Conservation (phyloP, 1,140 invertebrate species). For the Trichogramma pretiosum region DNA sequence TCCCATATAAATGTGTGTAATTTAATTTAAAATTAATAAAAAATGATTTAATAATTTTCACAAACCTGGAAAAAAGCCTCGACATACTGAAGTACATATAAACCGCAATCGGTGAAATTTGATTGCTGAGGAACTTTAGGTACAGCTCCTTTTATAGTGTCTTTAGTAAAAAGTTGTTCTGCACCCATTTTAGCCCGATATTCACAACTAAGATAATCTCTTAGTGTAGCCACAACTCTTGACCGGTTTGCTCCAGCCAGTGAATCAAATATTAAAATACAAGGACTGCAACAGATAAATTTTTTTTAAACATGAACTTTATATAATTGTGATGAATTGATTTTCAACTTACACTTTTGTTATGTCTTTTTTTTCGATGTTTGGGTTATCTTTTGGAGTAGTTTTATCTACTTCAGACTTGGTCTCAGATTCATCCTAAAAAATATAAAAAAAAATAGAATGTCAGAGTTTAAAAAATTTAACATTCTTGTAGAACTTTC, state of each 20-base stretch:
- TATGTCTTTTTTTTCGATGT: slow-evolving; percentile 17
- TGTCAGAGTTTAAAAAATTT: slow-evolving; percentile 4
- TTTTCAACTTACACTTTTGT: slow-evolving; percentile 31
- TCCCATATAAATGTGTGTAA: not conserved
- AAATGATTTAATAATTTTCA: slow-evolving; percentile 1
- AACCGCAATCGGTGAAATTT: slow-evolving; percentile 93
- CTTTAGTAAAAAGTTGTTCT: slow-evolving; percentile 62
- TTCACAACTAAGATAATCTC: slow-evolving; percentile 85
- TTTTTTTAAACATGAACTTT: not conserved
- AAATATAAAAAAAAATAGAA: slow-evolving; percentile 16
- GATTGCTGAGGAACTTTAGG: slow-evolving; percentile 92
- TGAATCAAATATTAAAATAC: slow-evolving; percentile 93
- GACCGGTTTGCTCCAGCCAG: slow-evolving; percentile 70
- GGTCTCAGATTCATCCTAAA: slow-evolving; percentile 30
- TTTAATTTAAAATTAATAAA: not conserved
- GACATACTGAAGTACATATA: slow-evolving; percentile 91
- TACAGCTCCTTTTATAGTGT: slow-evolving; percentile 71
- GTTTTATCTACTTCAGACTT: slow-evolving; percentile 6
- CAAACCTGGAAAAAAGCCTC: slow-evolving; percentile 83
- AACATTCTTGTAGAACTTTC: not conserved
- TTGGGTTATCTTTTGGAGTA: slow-evolving; percentile 7
- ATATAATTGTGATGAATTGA: not conserved
- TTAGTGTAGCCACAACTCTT: slow-evolving; percentile 74
- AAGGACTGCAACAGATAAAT: slow-evolving; percentile 49
- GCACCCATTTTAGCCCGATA: slow-evolving; percentile 66